Conservation (phyloP, 2,113 vertebrate species). For the Calonectris borealis region DNA sequence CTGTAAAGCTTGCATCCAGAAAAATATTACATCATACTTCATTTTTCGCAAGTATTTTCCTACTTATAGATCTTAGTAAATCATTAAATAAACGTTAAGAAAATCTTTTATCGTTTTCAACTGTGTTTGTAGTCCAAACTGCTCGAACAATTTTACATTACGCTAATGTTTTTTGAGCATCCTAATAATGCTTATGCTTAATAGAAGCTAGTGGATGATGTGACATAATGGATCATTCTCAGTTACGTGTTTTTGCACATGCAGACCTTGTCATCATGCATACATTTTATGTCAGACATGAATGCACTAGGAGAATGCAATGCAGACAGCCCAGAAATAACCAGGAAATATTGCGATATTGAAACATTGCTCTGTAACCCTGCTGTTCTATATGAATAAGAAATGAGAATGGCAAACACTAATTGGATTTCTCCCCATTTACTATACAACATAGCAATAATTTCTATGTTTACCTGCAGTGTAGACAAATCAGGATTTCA, state of each 20-base stretch:
- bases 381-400: slow-evolving; percentile 84
- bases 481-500: slow-evolving; percentile 64
- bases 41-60: slow-evolving; percentile 21
- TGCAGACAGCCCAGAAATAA: slow-evolving; percentile 85
- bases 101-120: not conserved
- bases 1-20: not conserved
- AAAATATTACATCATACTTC: not conserved
- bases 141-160: slow-evolving; percentile 43
- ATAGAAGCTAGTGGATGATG: slow-evolving; percentile 59
- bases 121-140: not conserved
- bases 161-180: not conserved
- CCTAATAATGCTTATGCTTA: slow-evolving; percentile 45
- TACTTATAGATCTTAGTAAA: not conserved
- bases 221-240: slow-evolving; percentile 68
- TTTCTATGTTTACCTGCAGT: slow-evolving; percentile 63
- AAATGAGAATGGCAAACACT: slow-evolving; percentile 80
- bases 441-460: slow-evolving; percentile 50
- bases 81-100: slow-evolving; percentile 18
- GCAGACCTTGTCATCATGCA: slow-evolving; percentile 77
- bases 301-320: slow-evolving; percentile 71
- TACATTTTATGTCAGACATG: slow-evolving; percentile 73
- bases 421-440: slow-evolving; percentile 64
- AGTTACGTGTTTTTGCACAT: slow-evolving; percentile 74
- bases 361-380: slow-evolving; percentile 76
- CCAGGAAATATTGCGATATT: slow-evolving; percentile 79